Conservation (phyloP, 2,888 invertebrate species). For the Phymatocera aterrima region DNA sequence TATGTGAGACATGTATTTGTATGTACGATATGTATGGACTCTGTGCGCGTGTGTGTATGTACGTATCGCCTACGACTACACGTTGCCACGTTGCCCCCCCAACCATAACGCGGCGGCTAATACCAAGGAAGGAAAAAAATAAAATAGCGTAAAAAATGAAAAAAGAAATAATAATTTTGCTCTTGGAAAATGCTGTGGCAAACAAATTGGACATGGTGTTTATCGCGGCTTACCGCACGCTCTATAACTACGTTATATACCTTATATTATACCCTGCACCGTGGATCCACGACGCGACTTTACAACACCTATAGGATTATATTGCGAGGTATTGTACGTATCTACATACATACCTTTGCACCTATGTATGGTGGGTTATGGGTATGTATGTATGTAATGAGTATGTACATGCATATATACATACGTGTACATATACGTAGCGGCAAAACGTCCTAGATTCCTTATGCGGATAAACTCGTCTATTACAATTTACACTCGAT, state of each 20-base stretch:
- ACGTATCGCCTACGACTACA: neutral
- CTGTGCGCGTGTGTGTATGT: no score
- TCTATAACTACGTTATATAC: neutral
- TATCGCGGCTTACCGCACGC: conserved; percentile 22
- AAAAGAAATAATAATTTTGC: neutral
- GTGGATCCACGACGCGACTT: conserved; percentile 8
- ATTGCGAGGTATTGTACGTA: neutral
- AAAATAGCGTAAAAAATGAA: neutral
- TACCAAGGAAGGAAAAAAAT: neutral
- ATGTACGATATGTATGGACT: neutral
- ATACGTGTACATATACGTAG: no score
- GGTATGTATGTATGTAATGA: no score
- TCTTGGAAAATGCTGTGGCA: conserved; percentile 31
- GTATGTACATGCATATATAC: no score
- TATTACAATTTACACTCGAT: neutral
- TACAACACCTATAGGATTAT: no score
- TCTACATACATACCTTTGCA: no score
- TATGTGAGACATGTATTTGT: neutral
- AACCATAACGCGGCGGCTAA: conserved; percentile 14
- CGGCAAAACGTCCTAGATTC: conserved; percentile 14
- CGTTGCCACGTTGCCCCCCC: neutral
- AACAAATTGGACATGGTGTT: conserved; percentile 31
- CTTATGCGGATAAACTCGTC: neutral
- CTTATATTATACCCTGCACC: no score
- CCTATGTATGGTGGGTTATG: no score